phyloP scores from a whole-genome alignment of 2,113 vertebrate species.

The Callithrix jacchus region DNA sequence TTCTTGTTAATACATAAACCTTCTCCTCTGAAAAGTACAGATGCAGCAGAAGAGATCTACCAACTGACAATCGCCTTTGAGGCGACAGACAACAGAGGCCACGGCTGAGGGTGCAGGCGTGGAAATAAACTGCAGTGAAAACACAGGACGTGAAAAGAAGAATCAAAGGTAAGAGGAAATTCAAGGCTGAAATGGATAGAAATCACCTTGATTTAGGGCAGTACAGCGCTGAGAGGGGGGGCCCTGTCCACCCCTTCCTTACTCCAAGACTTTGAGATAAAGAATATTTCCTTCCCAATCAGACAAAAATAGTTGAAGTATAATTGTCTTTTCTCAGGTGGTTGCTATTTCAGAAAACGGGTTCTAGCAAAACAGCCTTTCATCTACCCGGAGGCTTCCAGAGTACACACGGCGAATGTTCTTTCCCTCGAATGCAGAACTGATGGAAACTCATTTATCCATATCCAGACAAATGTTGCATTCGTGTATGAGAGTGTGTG shows the following conservation, averaged over 20 bases:
- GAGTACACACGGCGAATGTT: accelerated
- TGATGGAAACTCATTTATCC: neutral
- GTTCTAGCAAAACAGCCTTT: neutral
- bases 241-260: neutral
- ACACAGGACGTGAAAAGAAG: neutral
- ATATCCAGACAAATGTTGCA: accelerated
- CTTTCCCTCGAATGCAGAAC: neutral
- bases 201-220: accelerated
- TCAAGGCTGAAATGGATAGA: neutral
- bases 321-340: neutral
- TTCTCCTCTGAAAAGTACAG: neutral
- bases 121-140: neutral
- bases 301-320: accelerated
- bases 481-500: too few relatives aligned
- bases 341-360: neutral
- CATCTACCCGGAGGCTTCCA: too few relatives aligned
- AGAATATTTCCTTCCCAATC: neutral
- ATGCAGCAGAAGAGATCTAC: neutral
- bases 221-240: too few relatives aligned
- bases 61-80: too few relatives aligned
- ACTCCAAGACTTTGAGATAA: accelerated
- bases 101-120: neutral
- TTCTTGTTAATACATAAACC: neutral
- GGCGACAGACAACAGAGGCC: accelerated
- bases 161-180: neutral